Base-by-base conservation (phyloP, 2,888 invertebrate genomes). In the Polydrusus tereticollis region DNA sequence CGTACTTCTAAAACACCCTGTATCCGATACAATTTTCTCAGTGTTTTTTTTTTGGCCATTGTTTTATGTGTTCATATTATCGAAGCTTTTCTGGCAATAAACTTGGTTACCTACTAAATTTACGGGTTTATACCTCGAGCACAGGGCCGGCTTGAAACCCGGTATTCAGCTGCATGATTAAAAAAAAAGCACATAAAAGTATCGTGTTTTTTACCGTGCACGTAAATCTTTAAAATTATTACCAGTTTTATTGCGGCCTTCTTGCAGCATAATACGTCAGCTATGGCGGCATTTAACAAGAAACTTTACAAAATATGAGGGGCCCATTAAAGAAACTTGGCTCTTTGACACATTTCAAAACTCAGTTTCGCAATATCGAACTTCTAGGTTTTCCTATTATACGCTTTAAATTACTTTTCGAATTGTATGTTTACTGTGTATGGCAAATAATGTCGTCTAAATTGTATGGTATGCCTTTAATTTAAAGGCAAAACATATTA, bases 291-390 rank as follows among this genome's bases (percentile, higher is more conserved):
- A 10, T 18, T 55, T 33, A 55, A 55, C 52, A 29, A 29, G 52
- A 55, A 55, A 55, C 52, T 55, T 26, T 10, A 26, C 7, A 50
- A 50, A 50, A n/a, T 50, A 50, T 29, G 52, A 29, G 16, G n/a
- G 29, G 16, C 12, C n/a, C 29, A 4, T 18, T 52, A 52, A 52
- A 52, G 52, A 29, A 50, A 29, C 52, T 52, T 55, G 29, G 52
- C 16, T 55, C 52, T 55, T 55, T 55, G 52, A 55, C 52, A 55
- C 52, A 55, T 55, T 33, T 55, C 52, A 55, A 55, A 55, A 29
- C 52, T 10, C 16, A 12, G 14, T 26, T 33, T 29, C 29, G 29
- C 52, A 55, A 55, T 55, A 55, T 55, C 29, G 52, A 55, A 29
- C 1, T 29, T 55, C 18, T 18, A 55, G 52, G 52, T 55, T 55